Evolutionary conservation across 2,113 vertebrate genomes (phyloP).

Genomic region (Takifugu flavidus): DNA sequence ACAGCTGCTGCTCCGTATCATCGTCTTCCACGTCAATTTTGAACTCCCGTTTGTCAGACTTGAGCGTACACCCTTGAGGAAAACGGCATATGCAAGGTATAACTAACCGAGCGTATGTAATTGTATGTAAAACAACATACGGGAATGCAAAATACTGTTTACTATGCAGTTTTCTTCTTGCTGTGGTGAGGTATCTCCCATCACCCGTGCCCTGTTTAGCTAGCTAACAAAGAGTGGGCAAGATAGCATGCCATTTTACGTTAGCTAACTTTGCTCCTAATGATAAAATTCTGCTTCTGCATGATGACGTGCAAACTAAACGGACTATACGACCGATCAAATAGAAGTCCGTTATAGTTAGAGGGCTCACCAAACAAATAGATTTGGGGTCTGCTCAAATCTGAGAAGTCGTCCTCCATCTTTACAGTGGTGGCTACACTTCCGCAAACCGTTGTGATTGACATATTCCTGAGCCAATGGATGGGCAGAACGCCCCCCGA

Average conservation of each 20-base stretch:
- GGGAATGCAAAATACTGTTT: neutral
- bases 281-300: neutral
- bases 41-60: constrained; percentile 73
- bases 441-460: constrained; percentile 45
- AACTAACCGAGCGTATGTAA: accelerated
- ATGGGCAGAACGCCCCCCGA: accelerated
- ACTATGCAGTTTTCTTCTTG: neutral
- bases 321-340: constrained; percentile 16
- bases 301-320: neutral
- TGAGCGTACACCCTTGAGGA: constrained; percentile 71
- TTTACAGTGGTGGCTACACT: constrained; percentile 48
- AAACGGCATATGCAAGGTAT: neutral
- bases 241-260: constrained; percentile 3
- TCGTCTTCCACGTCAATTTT: constrained; percentile 74
- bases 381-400: constrained; percentile 74
- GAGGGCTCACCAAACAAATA: constrained; percentile 76
- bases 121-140: neutral
- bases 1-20: constrained; percentile 78
- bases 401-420: constrained; percentile 73
- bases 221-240: constrained; percentile 62
- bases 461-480: constrained; percentile 38
- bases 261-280: neutral
- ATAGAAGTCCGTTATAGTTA: neutral
- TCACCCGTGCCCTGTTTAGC: neutral
- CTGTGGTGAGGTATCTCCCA: neutral